A percentile compares a stretch with the other conserved stretches of the same genome.
Conservation (phyloP, 1,140 invertebrate species). For the Diprion similis region DNA sequence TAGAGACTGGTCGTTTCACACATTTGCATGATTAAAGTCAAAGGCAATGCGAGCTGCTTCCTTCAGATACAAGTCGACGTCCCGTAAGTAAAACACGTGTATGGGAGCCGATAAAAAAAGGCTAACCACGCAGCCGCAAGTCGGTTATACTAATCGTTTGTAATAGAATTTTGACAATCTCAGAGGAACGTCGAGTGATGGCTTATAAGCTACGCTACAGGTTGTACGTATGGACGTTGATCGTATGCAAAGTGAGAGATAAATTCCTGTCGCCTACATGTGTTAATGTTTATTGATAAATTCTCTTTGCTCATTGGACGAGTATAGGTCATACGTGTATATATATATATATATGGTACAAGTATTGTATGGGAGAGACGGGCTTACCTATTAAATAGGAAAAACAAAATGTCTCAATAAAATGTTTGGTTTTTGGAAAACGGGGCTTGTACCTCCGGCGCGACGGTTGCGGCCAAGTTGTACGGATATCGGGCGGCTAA, state of each 20-base stretch:
- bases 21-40: neutral
- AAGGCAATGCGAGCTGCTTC: neutral
- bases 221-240: too few species aligned
- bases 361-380: neutral
- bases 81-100: neutral
- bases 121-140: too few species aligned
- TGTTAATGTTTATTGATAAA: neutral
- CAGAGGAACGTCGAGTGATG: too few species aligned
- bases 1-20: neutral
- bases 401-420: conserved; percentile 4
- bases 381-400: neutral
- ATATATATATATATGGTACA: too few species aligned
- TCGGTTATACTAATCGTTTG: neutral
- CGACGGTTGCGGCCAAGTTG: too few species aligned
- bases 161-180: neutral
- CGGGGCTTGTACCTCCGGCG: too few species aligned
- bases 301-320: too few species aligned
- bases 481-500: neutral
- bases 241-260: neutral
- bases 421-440: neutral
- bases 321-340: too few species aligned
- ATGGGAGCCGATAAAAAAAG: too few species aligned
- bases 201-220: too few species aligned
- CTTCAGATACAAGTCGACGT: neutral
- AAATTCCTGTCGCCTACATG: neutral